Evolutionary conservation across 2,113 vertebrate genomes (phyloP).

Genomic region (Halcyon senegalensis): DNA sequence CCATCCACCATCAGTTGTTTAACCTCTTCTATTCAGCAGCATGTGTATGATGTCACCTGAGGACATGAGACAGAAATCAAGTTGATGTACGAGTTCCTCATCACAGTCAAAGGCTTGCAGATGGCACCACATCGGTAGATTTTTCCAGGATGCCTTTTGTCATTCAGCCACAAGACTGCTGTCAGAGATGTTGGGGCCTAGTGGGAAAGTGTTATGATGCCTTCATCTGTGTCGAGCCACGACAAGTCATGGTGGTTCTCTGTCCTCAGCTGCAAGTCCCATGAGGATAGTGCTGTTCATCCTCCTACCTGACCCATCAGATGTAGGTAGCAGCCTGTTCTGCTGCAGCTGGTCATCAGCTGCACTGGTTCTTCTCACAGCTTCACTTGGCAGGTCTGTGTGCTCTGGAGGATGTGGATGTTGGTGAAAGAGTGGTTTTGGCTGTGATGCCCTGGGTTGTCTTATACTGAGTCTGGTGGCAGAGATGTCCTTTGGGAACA

Average conservation of each 20-base stretch:
- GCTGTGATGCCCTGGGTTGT: not conserved
- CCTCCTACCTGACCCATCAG: not conserved
- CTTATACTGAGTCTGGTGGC: not conserved
- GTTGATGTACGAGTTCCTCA: not conserved
- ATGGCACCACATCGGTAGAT: not conserved
- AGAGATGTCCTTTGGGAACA: not conserved
- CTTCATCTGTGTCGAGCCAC: not conserved
- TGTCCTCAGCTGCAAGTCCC: not conserved
- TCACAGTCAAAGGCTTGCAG: fast-evolving
- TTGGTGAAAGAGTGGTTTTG: not conserved
- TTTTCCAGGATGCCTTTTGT: not conserved
- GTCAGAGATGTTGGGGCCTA: not conserved
- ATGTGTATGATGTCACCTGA: not conserved
- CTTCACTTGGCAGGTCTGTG: not conserved
- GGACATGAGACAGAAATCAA: not conserved
- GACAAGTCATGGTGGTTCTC: not conserved
- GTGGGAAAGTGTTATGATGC: not conserved
- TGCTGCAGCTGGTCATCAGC: not conserved
- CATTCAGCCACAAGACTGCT: not conserved
- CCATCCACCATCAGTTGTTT: not conserved
- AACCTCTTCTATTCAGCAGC: not conserved
- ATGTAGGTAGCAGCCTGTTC: not conserved
- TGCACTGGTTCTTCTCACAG: not conserved
- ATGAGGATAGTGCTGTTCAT: not conserved
- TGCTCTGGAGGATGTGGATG: not conserved